These are phyloP conservation scores for Polietes domitor DNA, from an alignment of 2,888 invertebrate species.

Conservation along the genomic window DNA sequence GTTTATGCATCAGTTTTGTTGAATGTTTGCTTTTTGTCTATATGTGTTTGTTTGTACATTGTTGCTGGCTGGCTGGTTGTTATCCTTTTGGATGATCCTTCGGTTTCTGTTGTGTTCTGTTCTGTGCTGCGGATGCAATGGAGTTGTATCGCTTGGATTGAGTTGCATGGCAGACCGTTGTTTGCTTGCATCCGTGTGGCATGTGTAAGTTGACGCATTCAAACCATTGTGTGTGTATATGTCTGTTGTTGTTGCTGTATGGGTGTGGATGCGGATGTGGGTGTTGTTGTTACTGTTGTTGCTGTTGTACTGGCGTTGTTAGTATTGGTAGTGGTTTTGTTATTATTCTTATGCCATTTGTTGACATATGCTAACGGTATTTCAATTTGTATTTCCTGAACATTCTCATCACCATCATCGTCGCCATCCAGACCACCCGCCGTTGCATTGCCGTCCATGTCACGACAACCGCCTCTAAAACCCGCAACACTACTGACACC, in stretches of 20 bases:
- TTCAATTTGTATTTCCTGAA: conserved; percentile 78
- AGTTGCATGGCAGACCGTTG: neutral
- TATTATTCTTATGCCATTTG: conserved; percentile 78
- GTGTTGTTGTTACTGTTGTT: conserved; percentile 52
- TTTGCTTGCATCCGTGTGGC: neutral
- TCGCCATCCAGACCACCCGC: conserved; percentile 31
- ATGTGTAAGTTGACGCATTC: conserved; percentile 55
- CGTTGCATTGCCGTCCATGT: neutral
- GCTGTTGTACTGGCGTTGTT: conserved; percentile 31
- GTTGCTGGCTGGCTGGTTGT: conserved; percentile 21
- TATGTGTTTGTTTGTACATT: conserved; percentile 25
- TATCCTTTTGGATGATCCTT: conserved; percentile 26
- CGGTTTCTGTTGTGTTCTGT: conserved; percentile 40
- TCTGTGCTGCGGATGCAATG: conserved; percentile 43
- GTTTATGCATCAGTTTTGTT: conserved; percentile 37
- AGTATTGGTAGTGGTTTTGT: conserved; percentile 69
- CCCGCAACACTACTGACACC: conserved; percentile 24
- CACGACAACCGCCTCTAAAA: neutral
- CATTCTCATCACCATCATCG: conserved; percentile 71
- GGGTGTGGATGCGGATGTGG: conserved; percentile 14
- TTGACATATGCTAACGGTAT: conserved; percentile 77
- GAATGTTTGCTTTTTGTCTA: conserved; percentile 43
- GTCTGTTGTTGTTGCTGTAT: conserved; percentile 47
- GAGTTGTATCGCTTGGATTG: conserved; percentile 49
- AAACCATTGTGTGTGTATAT: conserved; percentile 75